Base-by-base conservation (phyloP, 2,113 vertebrate species). In the Thalassarche chlororhynchos region DNA sequence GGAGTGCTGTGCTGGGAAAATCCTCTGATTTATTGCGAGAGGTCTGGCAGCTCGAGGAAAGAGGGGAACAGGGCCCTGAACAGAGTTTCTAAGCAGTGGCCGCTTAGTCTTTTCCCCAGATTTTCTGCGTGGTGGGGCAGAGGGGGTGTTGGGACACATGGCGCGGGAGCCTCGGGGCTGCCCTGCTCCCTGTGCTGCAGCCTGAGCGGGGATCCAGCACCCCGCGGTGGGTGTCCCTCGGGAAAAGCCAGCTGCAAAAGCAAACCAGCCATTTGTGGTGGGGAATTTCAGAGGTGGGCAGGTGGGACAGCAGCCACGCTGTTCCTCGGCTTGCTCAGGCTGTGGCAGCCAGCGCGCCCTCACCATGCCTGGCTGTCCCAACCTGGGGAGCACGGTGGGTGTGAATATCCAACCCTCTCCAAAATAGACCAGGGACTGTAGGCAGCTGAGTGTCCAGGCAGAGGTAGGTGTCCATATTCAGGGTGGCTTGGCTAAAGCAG, bases 141-240 rank as follows among this genome's bases (percentile, higher is more conserved):
- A 46, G 54, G 20, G n/a, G 11, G 1, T 24, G 28, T 8, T 14
- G 42, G 40, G 54, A 68, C 12, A 11, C 0, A 0, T 6, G n/a
- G 32, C 0, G 2, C 1, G 0, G 31, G 52, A 55, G 17, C 32
- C 54, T 47, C 1, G 2, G 29, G 60, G 51, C 52, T 72, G 58
- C 21, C 52, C 36, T 47, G 31, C 55, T 49, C 32, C 18, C 17
- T 14, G 34, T 24, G 36, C 61, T 42, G 54, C 44, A 69, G 47
- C 46, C 38, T 18, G 21, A 72, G 52, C 4, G 1, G 25, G 51
- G n/a, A 66, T n/a, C 42, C 54, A 49, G 78, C 34, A 52, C 46
- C 36, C 42, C 0, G 1, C 1, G 0, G 14, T 7, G 49, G 16
- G 38, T 88, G 42, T 51, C 60, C 44, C 34, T 69, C 0, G 0